Percentiles rank a stretch among this genome's conserved stretches.
phyloP scores from a whole-genome alignment of 2,888 invertebrate genomes.

The Dasysyrphus albostriatus region DNA sequence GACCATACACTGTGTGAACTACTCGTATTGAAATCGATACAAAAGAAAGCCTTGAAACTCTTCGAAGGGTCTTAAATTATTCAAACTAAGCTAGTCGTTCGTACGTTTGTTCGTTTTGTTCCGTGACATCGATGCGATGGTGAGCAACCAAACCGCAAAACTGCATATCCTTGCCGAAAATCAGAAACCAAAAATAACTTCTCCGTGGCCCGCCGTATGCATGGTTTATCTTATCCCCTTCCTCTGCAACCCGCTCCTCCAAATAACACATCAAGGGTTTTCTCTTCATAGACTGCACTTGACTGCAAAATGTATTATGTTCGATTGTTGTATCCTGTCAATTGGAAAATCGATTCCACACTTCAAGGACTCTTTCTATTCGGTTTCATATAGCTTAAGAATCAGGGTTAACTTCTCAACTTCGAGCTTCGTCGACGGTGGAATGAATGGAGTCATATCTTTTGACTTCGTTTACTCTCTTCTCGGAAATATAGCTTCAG shows the following conservation, averaged over 20 bases:
- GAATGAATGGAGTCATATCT: conserved; percentile 29
- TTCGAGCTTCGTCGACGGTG: neutral
- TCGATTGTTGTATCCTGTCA: conserved; percentile 43
- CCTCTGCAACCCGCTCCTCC: neutral
- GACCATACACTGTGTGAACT: neutral
- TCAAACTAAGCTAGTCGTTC: conserved; percentile 28
- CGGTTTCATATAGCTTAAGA: conserved; percentile 20
- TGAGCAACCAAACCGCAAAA: conserved; percentile 38
- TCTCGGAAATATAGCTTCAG: neutral
- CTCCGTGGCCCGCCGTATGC: conserved; percentile 2
- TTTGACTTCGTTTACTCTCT: neutral
- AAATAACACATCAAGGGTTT: neutral
- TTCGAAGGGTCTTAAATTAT: conserved; percentile 60
- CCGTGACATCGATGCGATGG: conserved; percentile 55
- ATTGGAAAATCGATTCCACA: conserved; percentile 72
- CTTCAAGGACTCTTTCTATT: conserved; percentile 57
- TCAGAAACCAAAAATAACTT: conserved; percentile 35
- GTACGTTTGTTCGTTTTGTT: conserved; percentile 11
- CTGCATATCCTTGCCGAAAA: conserved; percentile 67
- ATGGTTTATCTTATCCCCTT: neutral
- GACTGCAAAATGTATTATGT: conserved; percentile 56
- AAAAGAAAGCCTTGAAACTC: conserved; percentile 31
- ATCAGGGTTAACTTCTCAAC: conserved; percentile 30
- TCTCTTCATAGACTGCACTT: conserved; percentile 45
- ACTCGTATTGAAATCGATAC: conserved; percentile 55